These are phyloP conservation scores for Malurus splendens DNA, from an alignment of 2,797 vertebrate species.

Conservation along the genomic window DNA sequence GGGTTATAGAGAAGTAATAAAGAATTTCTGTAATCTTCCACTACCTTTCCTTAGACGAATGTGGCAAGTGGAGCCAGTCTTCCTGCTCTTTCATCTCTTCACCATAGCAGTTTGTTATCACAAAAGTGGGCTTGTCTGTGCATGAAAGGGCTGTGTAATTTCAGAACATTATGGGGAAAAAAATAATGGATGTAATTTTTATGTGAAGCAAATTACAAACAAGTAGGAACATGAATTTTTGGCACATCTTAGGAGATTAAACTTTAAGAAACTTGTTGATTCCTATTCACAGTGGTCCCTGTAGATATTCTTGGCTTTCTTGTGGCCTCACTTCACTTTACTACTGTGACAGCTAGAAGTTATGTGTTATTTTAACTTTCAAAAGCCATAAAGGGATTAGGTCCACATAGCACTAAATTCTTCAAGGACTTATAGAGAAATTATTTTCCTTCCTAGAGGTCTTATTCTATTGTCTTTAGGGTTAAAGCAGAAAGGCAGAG, in stretches of 20 bases:
- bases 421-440: background rate
- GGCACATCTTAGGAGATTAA: background rate
- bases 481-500: background rate
- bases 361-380: slow-evolving; percentile 14
- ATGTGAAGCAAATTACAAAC: slow-evolving; percentile 20
- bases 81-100: background rate
- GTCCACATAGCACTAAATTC: background rate
- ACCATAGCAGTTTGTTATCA: background rate
- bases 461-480: background rate
- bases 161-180: background rate
- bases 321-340: background rate
- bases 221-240: slow-evolving; percentile 13
- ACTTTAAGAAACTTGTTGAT: background rate
- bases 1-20: background rate
- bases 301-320: slow-evolving; percentile 7
- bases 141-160: background rate
- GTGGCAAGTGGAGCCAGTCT: background rate
- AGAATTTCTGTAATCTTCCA: background rate
- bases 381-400: background rate
- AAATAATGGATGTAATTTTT: background rate
- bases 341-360: background rate
- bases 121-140: background rate
- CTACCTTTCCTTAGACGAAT: background rate
- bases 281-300: background rate
- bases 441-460: background rate